A percentile compares a stretch with the other conserved stretches of the same genome.
Evolutionary conservation across 2,113 vertebrate species (phyloP).

Genomic region (Eubucco bourcierii): DNA sequence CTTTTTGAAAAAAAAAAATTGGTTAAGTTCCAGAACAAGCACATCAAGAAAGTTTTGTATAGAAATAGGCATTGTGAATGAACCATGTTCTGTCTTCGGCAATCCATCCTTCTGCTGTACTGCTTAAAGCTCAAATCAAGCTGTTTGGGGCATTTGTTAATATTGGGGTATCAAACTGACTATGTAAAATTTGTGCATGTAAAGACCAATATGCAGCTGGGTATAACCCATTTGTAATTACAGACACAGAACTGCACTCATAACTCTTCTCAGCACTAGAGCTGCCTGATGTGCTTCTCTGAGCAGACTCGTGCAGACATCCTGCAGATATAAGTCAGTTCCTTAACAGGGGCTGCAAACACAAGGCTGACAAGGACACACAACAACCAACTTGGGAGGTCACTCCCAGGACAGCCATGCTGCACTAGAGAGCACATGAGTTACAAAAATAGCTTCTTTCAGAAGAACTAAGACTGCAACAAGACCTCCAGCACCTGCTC

Average conservation of each 20-base stretch:
- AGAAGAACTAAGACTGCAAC: neutral
- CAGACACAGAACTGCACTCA: neutral
- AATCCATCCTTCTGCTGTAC: neutral
- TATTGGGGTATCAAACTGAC: neutral
- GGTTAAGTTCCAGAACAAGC: neutral
- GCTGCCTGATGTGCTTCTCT: neutral
- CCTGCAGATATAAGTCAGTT: neutral
- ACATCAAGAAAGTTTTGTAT: neutral
- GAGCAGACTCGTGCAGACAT: neutral
- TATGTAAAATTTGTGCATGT: neutral
- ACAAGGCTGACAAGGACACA: neutral
- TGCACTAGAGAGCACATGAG: neutral
- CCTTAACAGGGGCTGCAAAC: neutral
- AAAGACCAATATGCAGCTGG: neutral
- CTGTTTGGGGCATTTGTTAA: neutral
- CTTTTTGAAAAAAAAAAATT: neutral
- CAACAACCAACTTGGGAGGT: neutral
- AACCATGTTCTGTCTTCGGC: neutral
- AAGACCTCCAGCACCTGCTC: neutral
- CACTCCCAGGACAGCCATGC: neutral
- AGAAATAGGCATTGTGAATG: neutral
- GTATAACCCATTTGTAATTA: neutral
- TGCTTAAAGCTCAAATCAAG: neutral
- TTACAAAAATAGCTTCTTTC: neutral
- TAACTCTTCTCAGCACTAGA: neutral